phyloP scores from a whole-genome alignment of 2,888 invertebrate genomes.

The Apamea epomidion region DNA sequence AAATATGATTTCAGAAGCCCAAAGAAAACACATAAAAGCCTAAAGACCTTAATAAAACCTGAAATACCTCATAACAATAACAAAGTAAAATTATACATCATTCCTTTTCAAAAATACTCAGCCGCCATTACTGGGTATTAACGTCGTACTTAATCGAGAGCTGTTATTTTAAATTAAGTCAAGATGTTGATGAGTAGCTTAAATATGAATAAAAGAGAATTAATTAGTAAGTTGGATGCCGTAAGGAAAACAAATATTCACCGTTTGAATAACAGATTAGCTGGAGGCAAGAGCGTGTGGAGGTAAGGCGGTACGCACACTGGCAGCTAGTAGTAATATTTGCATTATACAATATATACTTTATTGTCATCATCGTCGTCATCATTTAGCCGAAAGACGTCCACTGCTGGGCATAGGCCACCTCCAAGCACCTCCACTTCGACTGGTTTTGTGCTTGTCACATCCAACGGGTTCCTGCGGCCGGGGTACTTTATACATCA shows the following conservation, averaged over 20 bases:
- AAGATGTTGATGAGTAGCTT: slow-evolving; percentile 64
- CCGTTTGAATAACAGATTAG: slow-evolving; percentile 70
- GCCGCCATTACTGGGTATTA: slow-evolving; percentile 51
- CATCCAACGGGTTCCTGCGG: too few species aligned
- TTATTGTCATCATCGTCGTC: too few species aligned
- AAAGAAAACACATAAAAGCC: slow-evolving; percentile 32
- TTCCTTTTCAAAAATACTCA: slow-evolving; percentile 48
- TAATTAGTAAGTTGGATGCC: slow-evolving; percentile 61
- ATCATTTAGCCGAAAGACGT: too few species aligned
- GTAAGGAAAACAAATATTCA: slow-evolving; percentile 61
- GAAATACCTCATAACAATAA: slow-evolving; percentile 41
- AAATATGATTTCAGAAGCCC: background rate
- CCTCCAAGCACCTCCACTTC: too few species aligned
- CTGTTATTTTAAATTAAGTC: slow-evolving; percentile 64
- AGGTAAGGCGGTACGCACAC: slow-evolving; percentile 48
- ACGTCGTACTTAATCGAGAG: slow-evolving; percentile 52
- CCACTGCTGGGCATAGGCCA: too few species aligned
- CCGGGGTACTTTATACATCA: too few species aligned
- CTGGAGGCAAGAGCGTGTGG: slow-evolving; percentile 64
- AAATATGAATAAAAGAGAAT: slow-evolving; percentile 71
- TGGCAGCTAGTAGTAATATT: background rate
- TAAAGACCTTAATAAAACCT: slow-evolving; percentile 20
- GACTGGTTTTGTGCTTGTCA: too few species aligned
- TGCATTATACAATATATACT: background rate
- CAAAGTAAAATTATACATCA: slow-evolving; percentile 33